Conservation (phyloP, 1,140 invertebrate genomes). For the Catajapyx aquilonaris region DNA sequence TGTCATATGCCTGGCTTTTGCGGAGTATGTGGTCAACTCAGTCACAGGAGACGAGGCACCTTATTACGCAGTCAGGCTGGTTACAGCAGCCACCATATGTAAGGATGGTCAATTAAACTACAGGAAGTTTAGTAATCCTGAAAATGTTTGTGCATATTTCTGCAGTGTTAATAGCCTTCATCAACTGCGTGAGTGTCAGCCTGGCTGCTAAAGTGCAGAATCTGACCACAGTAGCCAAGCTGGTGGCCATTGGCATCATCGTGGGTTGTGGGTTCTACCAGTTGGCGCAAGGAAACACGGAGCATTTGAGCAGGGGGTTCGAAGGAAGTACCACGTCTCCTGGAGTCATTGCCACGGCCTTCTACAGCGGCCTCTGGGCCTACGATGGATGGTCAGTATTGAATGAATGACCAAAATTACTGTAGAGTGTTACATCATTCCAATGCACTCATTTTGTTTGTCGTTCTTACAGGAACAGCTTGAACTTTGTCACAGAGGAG, state of each 20-base stretch:
- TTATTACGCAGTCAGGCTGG: too few relatives aligned
- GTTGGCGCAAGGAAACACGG: constrained; percentile 43
- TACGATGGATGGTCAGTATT: constrained; percentile 65
- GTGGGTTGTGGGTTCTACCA: constrained; percentile 63
- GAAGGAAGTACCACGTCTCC: constrained; percentile 43
- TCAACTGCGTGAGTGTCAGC: constrained; percentile 73
- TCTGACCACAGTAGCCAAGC: constrained; percentile 66
- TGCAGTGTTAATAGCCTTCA: constrained; percentile 63
- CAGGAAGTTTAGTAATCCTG: too few relatives aligned
- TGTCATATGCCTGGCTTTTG: constrained; percentile 22
- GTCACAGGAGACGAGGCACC: not conserved
- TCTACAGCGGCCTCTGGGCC: constrained; percentile 86
- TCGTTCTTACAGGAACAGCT: constrained; percentile 40
- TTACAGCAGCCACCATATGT: too few relatives aligned
- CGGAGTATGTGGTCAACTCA: constrained; percentile 19
- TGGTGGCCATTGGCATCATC: constrained; percentile 58
- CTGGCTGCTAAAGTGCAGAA: constrained; percentile 75
- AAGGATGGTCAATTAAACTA: too few relatives aligned
- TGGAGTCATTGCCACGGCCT: constrained; percentile 62
- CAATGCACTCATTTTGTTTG: too few relatives aligned
- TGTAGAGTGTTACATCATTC: too few relatives aligned
- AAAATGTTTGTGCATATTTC: constrained; percentile 13
- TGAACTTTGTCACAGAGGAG: constrained; percentile 81
- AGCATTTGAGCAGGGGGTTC: constrained; percentile 51
- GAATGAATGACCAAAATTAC: constrained; percentile 1